A percentile compares a stretch with the other conserved stretches of the same genome.
These are phyloP conservation scores for Pinna nobilis DNA, from an alignment of 1,140 invertebrate genomes.

Conservation along the genomic window DNA sequence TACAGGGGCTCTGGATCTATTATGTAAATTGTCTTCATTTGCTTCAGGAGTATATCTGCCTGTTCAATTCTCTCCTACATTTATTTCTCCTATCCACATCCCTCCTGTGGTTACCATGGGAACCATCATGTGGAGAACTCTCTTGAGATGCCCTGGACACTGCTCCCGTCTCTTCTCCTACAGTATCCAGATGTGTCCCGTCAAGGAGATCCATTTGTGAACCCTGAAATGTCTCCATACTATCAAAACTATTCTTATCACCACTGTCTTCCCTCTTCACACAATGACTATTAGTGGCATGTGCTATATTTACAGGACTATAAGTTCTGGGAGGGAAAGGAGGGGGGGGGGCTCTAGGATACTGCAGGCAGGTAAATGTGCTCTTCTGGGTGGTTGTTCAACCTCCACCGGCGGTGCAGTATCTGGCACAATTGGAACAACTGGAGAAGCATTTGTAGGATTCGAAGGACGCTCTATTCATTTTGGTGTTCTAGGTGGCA, in stretches of 20 bases:
- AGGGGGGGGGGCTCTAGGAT: conserved; percentile 55
- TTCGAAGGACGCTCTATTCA: conserved; percentile 41
- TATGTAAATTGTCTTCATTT: not conserved
- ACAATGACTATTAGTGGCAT: conserved; percentile 24
- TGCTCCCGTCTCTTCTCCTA: not conserved
- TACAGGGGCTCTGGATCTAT: conserved; percentile 4
- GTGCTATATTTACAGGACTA: conserved; percentile 59
- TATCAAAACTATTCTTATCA: conserved; percentile 57
- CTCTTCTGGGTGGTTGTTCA: not conserved
- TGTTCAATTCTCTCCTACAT: not conserved
- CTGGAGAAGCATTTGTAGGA: conserved; percentile 5
- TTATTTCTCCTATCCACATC: not conserved
- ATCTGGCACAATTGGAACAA: conserved; percentile 13
- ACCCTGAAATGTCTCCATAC: conserved; percentile 58
- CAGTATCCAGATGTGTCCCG: not conserved
- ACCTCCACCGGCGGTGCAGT: not conserved
- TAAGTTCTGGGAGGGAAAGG: conserved; percentile 68
- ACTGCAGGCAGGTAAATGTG: not conserved
- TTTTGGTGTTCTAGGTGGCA: conserved; percentile 54
- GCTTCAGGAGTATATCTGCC: not conserved
- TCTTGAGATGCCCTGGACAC: not conserved
- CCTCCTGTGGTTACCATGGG: not conserved
- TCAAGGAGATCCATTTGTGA: conserved; percentile 59
- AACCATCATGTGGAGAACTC: conserved; percentile 6
- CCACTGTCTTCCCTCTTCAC: conserved; percentile 38